Base-by-base conservation (phyloP, 2,888 invertebrate species). In the Protophormia terraenovae region DNA sequence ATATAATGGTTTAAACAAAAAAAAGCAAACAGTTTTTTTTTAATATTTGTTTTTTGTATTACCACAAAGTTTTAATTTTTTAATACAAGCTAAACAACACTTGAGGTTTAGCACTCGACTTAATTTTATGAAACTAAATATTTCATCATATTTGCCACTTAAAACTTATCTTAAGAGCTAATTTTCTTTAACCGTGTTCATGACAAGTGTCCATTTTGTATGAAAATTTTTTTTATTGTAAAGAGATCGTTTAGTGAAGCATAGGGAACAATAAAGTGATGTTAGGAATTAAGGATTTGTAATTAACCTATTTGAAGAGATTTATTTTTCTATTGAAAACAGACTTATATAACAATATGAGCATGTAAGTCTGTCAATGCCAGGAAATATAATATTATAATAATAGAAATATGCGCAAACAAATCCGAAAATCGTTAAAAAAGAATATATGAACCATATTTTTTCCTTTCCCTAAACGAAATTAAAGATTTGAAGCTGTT, bases 41-140 rank as follows among this genome's bases (percentile, higher is more conserved):
- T 22, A 1, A n/a, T n/a, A n/a, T n/a, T n/a, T n/a, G n/a, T n/a
- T 1, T 19, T 64, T 64, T 77, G 10, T 67, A 55, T 67, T 45
- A 67, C 41, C 14, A 27, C 45, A 66, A 67, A 55, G 14, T 66
- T 41, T 66, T 29, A 55, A 50, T 45, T 75, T 83, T 78, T 69
- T n/a, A n/a, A 22, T 50, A 32, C 14, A 79, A 55, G 8, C 45
- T 75, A 64, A 45, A 64, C 64, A 24, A 71, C 47, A 69, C 71
- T 55, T 32, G 79, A 64, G 83, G 71, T 75, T 75, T 79, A 75
- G 71, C 83, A 84, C 75, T 71, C 55, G 73, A n/a, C 58, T 67
- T 73, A 41, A n/a, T 58, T 75, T 64, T 16, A 32, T 38, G 14
- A 32, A 84, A 75, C 29, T 62, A 35, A 75, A 75, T 75, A 62